Conservation (phyloP, 92 coral and sea anemone genomes). For the Umimayanthus chanpuru region DNA sequence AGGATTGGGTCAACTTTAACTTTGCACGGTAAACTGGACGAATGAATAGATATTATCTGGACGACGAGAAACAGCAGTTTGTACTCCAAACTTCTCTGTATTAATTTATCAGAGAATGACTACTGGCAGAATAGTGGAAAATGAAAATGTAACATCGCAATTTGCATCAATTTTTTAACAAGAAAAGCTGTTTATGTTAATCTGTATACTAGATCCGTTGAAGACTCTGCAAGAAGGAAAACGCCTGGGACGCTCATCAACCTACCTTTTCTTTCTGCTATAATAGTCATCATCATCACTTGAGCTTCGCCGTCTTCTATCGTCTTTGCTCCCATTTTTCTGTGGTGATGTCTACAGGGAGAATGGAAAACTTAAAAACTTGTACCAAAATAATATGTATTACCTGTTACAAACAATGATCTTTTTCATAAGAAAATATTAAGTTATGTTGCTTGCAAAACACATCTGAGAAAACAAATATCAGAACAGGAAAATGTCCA, state of each 20-base stretch:
- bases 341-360: slow-evolving; percentile 66
- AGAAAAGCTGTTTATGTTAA: neutral
- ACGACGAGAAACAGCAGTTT: neutral
- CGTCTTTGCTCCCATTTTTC: slow-evolving; percentile 79
- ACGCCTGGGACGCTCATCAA: neutral
- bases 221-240: neutral
- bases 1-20: neutral
- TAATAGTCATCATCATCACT: slow-evolving; percentile 80
- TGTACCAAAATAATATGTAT: neutral
- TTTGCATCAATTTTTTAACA: neutral
- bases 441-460: neutral
- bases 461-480: neutral
- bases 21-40: neutral
- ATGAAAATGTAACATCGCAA: neutral
- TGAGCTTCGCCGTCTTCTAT: slow-evolving; percentile 64
- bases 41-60: neutral
- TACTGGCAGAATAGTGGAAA: neutral
- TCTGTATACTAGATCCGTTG: neutral
- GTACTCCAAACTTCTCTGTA: neutral
- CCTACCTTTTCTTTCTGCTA: slow-evolving; percentile 80
- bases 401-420: slow-evolving; percentile 12
- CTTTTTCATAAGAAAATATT: neutral
- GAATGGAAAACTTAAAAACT: slow-evolving; percentile 31
- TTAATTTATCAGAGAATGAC: neutral
- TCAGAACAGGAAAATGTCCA: neutral